Conservation (phyloP, 2,797 vertebrate genomes). For the Rhincodon typus region DNA sequence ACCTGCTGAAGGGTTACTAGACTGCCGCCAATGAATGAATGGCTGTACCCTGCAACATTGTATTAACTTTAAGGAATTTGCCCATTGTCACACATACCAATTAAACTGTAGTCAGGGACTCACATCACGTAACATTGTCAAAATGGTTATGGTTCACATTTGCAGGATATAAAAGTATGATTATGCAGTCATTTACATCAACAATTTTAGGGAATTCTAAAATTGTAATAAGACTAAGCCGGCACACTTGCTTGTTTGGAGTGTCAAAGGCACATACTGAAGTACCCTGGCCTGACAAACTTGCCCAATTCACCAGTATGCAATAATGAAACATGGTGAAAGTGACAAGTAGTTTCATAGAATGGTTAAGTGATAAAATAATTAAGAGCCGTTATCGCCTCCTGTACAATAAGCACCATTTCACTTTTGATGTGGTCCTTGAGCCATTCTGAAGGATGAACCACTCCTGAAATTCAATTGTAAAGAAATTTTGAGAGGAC, state of each 20-base stretch:
- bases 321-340: neutral
- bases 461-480: neutral
- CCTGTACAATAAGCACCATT: neutral
- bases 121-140: neutral
- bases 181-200: neutral
- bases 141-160: neutral
- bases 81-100: neutral
- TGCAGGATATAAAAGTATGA: neutral
- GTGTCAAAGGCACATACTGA: neutral
- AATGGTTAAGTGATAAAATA: neutral
- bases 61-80: neutral
- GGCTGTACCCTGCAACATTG: neutral
- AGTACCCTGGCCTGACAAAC: neutral
- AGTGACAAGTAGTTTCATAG: neutral
- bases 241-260: neutral
- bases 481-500: neutral
- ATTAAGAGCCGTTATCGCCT: neutral
- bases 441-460: neutral
- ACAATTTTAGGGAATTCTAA: neutral
- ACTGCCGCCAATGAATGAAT: neutral
- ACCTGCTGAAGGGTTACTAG: neutral
- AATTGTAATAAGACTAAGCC: neutral
- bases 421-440: neutral
- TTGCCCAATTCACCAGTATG: neutral
- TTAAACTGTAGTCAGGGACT: neutral